Percentiles rank a stretch among this genome's conserved stretches.
Conservation (phyloP, 2,888 invertebrate species). For the Melanostoma scalare region DNA sequence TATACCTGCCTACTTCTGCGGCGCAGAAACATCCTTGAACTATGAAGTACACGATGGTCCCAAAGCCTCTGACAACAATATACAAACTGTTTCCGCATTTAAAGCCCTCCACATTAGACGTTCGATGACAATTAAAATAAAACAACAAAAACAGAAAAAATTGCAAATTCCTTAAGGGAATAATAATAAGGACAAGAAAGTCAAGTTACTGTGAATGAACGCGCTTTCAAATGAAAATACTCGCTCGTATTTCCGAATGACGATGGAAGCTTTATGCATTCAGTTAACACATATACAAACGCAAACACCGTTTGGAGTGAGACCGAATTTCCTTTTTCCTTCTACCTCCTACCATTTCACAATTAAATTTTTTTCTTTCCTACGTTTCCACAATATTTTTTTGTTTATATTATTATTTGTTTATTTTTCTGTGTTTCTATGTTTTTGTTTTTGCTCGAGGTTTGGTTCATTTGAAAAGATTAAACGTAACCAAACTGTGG, state of each 20-base stretch:
- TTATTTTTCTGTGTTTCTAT: slow-evolving; percentile 48
- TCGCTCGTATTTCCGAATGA: neutral
- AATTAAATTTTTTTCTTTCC: slow-evolving; percentile 4
- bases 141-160: slow-evolving; percentile 3
- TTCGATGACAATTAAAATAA: neutral
- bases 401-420: slow-evolving; percentile 45
- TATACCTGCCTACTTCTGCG: too few species aligned
- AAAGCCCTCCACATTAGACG: neutral
- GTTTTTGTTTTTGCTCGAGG: slow-evolving; percentile 49
- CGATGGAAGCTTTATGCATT: slow-evolving; percentile 7
- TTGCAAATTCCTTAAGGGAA: slow-evolving; percentile 46
- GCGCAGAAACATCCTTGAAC: too few species aligned
- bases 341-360: neutral
- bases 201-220: slow-evolving; percentile 67
- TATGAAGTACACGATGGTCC: too few species aligned
- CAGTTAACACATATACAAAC: slow-evolving; percentile 48
- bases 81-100: neutral
- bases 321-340: slow-evolving; percentile 41
- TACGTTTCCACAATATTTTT: neutral
- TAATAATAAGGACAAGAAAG: slow-evolving; percentile 59
- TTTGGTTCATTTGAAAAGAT: slow-evolving; percentile 67
- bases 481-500: slow-evolving; percentile 35
- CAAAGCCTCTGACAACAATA: too few species aligned
- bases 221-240: slow-evolving; percentile 31
- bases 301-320: slow-evolving; percentile 24